phyloP scores from a whole-genome alignment of 2,113 vertebrate genomes.

The Stegastes partitus region DNA sequence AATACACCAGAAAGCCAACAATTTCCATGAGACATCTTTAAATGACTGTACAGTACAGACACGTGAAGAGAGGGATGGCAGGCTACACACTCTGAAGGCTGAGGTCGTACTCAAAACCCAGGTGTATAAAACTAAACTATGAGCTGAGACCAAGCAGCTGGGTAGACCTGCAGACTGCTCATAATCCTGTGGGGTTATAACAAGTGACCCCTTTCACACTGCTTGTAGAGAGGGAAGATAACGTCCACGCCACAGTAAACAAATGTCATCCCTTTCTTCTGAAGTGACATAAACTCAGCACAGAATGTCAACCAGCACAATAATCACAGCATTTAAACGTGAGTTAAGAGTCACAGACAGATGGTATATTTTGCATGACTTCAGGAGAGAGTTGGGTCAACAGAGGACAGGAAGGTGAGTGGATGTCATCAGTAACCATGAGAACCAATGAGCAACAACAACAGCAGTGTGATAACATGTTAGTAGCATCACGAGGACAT shows the following conservation, averaged over 20 bases:
- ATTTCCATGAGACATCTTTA: no score
- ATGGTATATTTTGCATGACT: neutral
- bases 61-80: no score
- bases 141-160: neutral
- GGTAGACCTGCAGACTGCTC: neutral
- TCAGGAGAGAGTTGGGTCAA: no score
- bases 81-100: no score
- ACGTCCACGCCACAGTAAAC: neutral
- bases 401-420: no score
- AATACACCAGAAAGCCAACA: no score
- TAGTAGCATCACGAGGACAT: slow-evolving; percentile 26
- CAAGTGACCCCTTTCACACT: neutral
- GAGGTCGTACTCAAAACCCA: no score
- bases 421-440: no score
- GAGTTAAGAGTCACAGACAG: slow-evolving; percentile 1
- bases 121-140: no score
- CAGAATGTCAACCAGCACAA: neutral
- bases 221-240: neutral
- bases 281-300: neutral
- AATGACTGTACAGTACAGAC: no score
- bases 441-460: slow-evolving; percentile 3
- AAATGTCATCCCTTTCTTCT: slow-evolving; percentile 16
- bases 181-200: neutral
- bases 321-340: slow-evolving; percentile 9
- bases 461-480: neutral